Evolutionary conservation across 2,797 vertebrate species (phyloP), one percentile per base, ranked within the genome.

Genomic region (Odontamblyopus rebecca): DNA sequence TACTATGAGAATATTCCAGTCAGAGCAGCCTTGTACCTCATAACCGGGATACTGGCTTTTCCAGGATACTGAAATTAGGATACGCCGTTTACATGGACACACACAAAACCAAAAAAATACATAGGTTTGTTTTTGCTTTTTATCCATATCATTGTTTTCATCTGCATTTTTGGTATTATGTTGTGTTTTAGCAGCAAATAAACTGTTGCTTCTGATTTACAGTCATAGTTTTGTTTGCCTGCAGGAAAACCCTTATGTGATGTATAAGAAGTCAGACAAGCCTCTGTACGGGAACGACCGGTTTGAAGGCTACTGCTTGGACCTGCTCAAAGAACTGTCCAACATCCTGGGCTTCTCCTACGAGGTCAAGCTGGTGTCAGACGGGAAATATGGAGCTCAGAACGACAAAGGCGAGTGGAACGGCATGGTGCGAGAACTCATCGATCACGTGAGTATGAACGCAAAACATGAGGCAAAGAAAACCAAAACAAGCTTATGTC

Each of bases 381-480:
- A 99, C 16, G 98, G 98, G 54, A 99, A 98, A 93, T 99, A 99
- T 0, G 98, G 98, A 75, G 97, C 98, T 8, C 97, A 99, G 89
- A 96, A 98, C 67, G 98, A 99, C 90, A 97, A 97, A 85, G 98
- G 98, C 51, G 97, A 99, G 84, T 99, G 98, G 98, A 99, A 99
- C 26, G 98, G 98, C n/a, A 99, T 99, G 97, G 97, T 99, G 84
- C 94, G 96, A 75, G 98, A 99, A n/a, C 97, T 99, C 75, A 98
- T 99, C 41, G 98, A 99, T 78, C 97, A 98, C 0, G 98, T 99
- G 91, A 97, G 97, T 92, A 66, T 60, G 35, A 35, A 60, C 67
- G 41, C 29, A 8, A 26, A 70, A 23, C 61, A 15, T 3, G 27
- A 51, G 8, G 19, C 19, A 54, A 54, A 8, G 6, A 19, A 51